Conservation (phyloP, 1,140 invertebrate species). For the Archivesica marissinica region DNA sequence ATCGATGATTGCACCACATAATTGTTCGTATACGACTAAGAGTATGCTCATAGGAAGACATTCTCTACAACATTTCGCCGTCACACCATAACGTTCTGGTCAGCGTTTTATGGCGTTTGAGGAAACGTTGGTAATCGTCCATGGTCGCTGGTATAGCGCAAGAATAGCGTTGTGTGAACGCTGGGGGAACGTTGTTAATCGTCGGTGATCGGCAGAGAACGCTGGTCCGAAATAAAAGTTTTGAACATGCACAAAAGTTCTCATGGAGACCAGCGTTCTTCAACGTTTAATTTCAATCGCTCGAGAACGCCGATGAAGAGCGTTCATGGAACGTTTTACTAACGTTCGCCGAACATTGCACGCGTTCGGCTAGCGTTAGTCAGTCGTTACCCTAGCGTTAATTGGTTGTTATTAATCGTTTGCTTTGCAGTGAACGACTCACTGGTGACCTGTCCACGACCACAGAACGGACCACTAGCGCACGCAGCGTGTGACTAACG, state of each 20-base stretch:
- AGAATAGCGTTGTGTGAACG: slow-evolving; percentile 35
- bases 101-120: slow-evolving; percentile 24
- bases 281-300: slow-evolving; percentile 49
- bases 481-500: slow-evolving; percentile 12
- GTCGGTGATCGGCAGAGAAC: slow-evolving; percentile 40
- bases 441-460: slow-evolving; percentile 44
- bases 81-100: slow-evolving; percentile 34
- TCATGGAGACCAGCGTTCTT: slow-evolving; percentile 53
- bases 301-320: slow-evolving; percentile 1
- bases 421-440: slow-evolving; percentile 50
- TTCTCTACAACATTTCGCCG: too few species aligned
- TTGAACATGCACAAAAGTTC: slow-evolving; percentile 30
- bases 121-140: slow-evolving; percentile 35
- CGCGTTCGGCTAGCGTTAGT: slow-evolving; percentile 9
- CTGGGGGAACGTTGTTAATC: too few species aligned
- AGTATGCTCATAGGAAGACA: too few species aligned
- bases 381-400: slow-evolving; percentile 34
- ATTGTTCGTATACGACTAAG: too few species aligned
- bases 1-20: too few species aligned
- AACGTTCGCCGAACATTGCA: slow-evolving; percentile 32
- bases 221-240: slow-evolving; percentile 26
- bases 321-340: slow-evolving; percentile 47
- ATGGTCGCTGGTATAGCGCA: slow-evolving; percentile 33
- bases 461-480: slow-evolving; percentile 18
- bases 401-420: slow-evolving; percentile 37